A percentile compares a stretch with the other conserved stretches of the same genome.
Conservation (phyloP, 2,888 invertebrate genomes). For the Brachylomia viminalis region DNA sequence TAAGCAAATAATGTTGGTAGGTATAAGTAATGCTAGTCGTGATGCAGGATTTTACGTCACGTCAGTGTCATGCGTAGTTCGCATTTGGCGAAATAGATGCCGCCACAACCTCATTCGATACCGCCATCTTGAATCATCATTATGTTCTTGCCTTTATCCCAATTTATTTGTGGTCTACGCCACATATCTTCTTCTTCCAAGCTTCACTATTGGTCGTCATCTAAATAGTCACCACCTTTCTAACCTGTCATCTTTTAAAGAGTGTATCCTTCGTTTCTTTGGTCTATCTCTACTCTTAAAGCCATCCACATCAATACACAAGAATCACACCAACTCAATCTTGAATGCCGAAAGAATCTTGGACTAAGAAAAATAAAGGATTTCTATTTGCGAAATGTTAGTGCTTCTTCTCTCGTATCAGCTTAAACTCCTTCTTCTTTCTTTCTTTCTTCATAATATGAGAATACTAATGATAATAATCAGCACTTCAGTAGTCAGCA, state of each 20-base stretch:
- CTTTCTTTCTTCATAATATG: background rate
- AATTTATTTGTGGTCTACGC: background rate
- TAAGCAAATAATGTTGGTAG: too few species aligned
- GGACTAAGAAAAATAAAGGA: too few species aligned
- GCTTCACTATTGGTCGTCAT: background rate
- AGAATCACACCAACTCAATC: too few species aligned
- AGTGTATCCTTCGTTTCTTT: background rate
- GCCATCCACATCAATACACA: too few species aligned
- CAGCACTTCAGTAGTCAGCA: background rate
- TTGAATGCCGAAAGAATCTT: background rate
- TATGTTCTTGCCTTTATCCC: background rate
- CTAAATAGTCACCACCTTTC: background rate
- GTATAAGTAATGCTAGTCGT: background rate
- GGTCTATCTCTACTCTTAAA: background rate
- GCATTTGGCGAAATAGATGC: background rate
- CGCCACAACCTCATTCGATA: background rate
- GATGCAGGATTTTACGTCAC: background rate
- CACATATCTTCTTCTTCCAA: background rate
- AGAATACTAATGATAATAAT: background rate
- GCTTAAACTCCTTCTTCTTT: too few species aligned
- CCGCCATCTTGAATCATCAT: background rate
- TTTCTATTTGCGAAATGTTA: background rate
- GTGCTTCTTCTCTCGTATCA: background rate
- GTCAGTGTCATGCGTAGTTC: background rate
- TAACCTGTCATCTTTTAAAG: background rate